These are phyloP conservation scores for Podarcis raffonei DNA, from an alignment of 2,113 vertebrate species.

Conservation along the genomic window DNA sequence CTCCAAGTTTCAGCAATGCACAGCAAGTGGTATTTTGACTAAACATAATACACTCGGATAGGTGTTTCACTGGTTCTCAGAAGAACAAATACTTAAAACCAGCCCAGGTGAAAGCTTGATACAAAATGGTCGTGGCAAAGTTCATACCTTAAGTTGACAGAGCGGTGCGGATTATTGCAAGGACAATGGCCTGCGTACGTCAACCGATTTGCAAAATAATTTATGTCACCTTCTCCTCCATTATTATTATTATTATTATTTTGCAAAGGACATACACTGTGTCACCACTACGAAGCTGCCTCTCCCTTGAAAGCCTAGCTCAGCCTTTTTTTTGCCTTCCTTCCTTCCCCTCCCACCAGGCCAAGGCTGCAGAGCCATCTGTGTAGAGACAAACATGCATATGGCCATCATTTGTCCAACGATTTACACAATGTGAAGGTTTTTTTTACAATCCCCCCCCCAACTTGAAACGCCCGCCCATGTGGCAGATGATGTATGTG, in stretches of 20 bases:
- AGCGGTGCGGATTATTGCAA: slow-evolving; percentile 95
- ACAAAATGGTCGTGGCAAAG: slow-evolving; percentile 88
- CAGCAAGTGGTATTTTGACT: slow-evolving; percentile 57
- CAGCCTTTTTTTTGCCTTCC: slow-evolving; percentile 82
- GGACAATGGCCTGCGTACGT: slow-evolving; percentile 95
- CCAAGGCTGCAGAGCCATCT: slow-evolving; percentile 91
- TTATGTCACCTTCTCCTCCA: slow-evolving; percentile 95
- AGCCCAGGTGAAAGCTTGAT: slow-evolving; percentile 83
- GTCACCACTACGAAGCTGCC: slow-evolving; percentile 93
- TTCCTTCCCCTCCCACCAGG: slow-evolving; percentile 51
- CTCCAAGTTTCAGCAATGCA: slow-evolving; percentile 54
- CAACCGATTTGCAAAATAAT: slow-evolving; percentile 96
- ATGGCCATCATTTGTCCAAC: slow-evolving; percentile 99
- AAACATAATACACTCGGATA: slow-evolving; percentile 78
- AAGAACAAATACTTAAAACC: slow-evolving; percentile 81
- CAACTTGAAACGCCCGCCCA: slow-evolving; percentile 93
- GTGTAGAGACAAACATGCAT: slow-evolving; percentile 91
- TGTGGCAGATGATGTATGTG: slow-evolving; percentile 99
- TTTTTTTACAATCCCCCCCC: slow-evolving; percentile 72
- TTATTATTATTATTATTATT: slow-evolving; percentile 85
- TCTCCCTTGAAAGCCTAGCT: slow-evolving; percentile 84
- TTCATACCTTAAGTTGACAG: slow-evolving; percentile 92
- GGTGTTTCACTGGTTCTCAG: slow-evolving; percentile 64
- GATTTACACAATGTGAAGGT: slow-evolving; percentile 96
- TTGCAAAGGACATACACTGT: slow-evolving; percentile 91